phyloP scores from a whole-genome alignment of 2,888 invertebrate species.

The Caenorhabditis sinica region DNA sequence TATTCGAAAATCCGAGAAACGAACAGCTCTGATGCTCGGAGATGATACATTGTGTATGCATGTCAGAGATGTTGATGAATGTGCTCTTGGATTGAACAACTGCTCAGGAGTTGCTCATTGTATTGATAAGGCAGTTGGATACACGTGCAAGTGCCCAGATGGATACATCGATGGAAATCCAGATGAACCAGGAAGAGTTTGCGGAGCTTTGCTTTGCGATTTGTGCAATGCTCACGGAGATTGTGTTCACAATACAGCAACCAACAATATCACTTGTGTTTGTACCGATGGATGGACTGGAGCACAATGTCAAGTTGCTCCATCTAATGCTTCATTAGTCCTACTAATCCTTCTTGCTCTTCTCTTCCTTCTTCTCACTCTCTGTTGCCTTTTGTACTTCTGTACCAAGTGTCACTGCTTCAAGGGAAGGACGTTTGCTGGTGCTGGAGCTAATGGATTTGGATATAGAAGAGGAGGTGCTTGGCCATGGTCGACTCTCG shows the following conservation, averaged over 20 bases:
- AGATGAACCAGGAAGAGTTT: constrained; percentile 81
- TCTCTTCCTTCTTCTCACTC: constrained; percentile 81
- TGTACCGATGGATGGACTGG: constrained; percentile 83
- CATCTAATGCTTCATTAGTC: constrained; percentile 79
- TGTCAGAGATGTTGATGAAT: constrained; percentile 82
- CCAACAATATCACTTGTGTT: constrained; percentile 82
- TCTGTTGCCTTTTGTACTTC: constrained; percentile 82
- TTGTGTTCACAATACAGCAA: constrained; percentile 81
- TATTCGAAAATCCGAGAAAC: constrained; percentile 78
- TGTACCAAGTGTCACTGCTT: constrained; percentile 83
- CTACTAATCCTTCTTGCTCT: constrained; percentile 81
- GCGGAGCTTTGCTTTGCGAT: constrained; percentile 82
- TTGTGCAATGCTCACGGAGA: constrained; percentile 81
- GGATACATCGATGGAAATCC: constrained; percentile 82
- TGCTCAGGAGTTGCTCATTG: constrained; percentile 83
- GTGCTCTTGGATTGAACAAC: constrained; percentile 83
- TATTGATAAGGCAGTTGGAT: constrained; percentile 81
- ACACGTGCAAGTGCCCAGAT: constrained; percentile 82
- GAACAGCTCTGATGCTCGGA: constrained; percentile 76
- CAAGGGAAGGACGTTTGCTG: constrained; percentile 63
- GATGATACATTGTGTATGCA: constrained; percentile 80
- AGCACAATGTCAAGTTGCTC: constrained; percentile 81
- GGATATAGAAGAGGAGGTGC: constrained; percentile 72
- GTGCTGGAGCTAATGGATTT: constrained; percentile 64
- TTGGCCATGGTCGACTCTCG: constrained; percentile 83